Conservation (phyloP, 2,888 invertebrate genomes). For the Dynastes hyllus region DNA sequence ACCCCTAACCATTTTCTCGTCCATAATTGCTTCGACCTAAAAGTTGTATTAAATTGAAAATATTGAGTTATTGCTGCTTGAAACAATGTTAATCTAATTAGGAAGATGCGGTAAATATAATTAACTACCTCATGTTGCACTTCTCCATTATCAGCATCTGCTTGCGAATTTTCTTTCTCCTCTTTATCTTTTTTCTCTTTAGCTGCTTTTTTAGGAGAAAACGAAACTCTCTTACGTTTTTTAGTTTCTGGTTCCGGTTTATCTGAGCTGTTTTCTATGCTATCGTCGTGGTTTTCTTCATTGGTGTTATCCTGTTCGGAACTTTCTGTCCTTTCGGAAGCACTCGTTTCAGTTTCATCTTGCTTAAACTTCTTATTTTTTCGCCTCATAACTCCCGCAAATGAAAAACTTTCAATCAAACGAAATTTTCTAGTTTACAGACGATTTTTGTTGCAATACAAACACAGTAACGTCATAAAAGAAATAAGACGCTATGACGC, state of each 20-base stretch:
- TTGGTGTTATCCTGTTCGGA: constrained; percentile 45
- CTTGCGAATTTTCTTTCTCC: constrained; percentile 60
- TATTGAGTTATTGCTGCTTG: too few species aligned
- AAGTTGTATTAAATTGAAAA: neutral
- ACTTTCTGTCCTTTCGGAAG: constrained; percentile 53
- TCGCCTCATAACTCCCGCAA: constrained; percentile 59
- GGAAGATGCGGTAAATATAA: neutral
- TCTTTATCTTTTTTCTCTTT: constrained; percentile 53
- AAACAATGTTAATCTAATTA: neutral
- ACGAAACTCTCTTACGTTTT: constrained; percentile 59
- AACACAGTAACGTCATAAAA: constrained; percentile 31
- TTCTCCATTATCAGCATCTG: constrained; percentile 53
- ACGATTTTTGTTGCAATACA: constrained; percentile 33
- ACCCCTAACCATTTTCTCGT: constrained; percentile 80
- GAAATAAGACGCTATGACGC: constrained; percentile 41
- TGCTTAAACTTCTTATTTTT: constrained; percentile 54
- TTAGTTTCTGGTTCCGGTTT: constrained; percentile 62
- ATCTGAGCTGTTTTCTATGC: constrained; percentile 44
- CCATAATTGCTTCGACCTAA: constrained; percentile 82
- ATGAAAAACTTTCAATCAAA: neutral
- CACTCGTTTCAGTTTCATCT: constrained; percentile 50
- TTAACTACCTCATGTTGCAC: constrained; percentile 56
- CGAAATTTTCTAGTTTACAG: neutral
- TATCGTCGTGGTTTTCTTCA: constrained; percentile 31
- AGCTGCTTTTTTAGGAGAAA: constrained; percentile 56